Percentiles rank a stretch among this genome's conserved stretches.
Conservation (phyloP, 2,797 vertebrate species). For the Dermochelys coriacea region DNA sequence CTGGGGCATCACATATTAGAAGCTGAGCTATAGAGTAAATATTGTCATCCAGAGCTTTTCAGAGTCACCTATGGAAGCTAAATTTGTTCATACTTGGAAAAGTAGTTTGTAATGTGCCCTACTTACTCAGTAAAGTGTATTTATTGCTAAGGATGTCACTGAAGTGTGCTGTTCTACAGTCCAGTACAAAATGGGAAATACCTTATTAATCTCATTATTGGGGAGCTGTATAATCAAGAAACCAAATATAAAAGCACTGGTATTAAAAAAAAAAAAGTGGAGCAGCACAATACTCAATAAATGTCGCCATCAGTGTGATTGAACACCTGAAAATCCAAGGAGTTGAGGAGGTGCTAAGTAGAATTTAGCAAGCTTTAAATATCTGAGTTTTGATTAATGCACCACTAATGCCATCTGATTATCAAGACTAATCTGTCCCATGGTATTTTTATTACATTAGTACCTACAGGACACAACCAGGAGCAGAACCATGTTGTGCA, state of each 20-base stretch:
- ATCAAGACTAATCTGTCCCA: accelerated
- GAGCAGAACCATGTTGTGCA: background rate
- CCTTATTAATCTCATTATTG: background rate
- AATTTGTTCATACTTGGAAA: background rate
- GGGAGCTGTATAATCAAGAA: background rate
- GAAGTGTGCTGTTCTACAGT: background rate
- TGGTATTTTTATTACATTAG: background rate
- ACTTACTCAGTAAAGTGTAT: background rate
- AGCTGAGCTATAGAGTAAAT: background rate
- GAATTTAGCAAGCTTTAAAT: background rate
- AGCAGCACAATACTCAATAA: background rate
- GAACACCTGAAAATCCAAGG: background rate
- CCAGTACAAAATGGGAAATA: background rate
- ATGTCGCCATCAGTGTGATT: background rate
- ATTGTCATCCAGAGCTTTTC: background rate
- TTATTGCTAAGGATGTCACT: background rate
- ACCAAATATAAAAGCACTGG: accelerated
- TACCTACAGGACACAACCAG: background rate
- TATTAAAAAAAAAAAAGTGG: background rate
- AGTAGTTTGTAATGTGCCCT: background rate
- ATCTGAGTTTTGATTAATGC: background rate
- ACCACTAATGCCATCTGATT: background rate
- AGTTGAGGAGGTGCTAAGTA: background rate
- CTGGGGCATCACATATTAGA: background rate
- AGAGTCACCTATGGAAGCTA: background rate